These are phyloP conservation scores for Riptortus pedestris DNA, from an alignment of 1,140 invertebrate genomes.

Conservation along the genomic window DNA sequence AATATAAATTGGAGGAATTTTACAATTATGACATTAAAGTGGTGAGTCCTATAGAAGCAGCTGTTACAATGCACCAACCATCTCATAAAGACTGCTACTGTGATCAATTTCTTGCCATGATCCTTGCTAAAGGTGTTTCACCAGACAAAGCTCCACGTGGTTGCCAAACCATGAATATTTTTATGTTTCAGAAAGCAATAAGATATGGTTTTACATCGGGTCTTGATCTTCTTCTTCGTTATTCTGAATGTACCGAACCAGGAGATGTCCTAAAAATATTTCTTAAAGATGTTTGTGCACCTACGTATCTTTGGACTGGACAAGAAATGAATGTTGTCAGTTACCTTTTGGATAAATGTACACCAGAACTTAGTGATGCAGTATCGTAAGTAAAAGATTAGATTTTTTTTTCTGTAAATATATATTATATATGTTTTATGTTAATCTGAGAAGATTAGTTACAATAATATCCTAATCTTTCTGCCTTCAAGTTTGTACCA, in stretches of 20 bases:
- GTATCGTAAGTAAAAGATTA: background rate
- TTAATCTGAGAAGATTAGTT: too few species aligned
- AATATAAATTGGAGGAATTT: background rate
- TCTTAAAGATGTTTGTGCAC: background rate
- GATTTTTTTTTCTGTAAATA: too few species aligned
- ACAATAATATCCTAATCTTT: too few species aligned
- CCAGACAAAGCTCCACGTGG: background rate
- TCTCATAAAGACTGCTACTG: constrained; percentile 18
- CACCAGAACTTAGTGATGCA: background rate
- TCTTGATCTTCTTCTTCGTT: constrained; percentile 3
- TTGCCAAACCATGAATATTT: background rate
- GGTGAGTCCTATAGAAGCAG: constrained; percentile 16
- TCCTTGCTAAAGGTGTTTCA: background rate
- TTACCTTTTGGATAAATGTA: background rate
- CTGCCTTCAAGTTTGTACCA: too few species aligned
- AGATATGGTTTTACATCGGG: constrained; percentile 3
- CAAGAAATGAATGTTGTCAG: background rate
- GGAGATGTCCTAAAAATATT: background rate
- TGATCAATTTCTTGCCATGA: constrained; percentile 6
- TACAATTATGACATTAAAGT: background rate
- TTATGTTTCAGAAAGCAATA: constrained; percentile 1
- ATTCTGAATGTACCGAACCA: constrained; percentile 12
- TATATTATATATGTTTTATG: too few species aligned
- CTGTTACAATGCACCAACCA: background rate
- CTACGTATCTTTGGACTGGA: background rate